A percentile compares a stretch with the other conserved stretches of the same genome.
phyloP scores from a whole-genome alignment of 53 echinoderm and acorn worm species.

The Temnopleurus reevesii region DNA sequence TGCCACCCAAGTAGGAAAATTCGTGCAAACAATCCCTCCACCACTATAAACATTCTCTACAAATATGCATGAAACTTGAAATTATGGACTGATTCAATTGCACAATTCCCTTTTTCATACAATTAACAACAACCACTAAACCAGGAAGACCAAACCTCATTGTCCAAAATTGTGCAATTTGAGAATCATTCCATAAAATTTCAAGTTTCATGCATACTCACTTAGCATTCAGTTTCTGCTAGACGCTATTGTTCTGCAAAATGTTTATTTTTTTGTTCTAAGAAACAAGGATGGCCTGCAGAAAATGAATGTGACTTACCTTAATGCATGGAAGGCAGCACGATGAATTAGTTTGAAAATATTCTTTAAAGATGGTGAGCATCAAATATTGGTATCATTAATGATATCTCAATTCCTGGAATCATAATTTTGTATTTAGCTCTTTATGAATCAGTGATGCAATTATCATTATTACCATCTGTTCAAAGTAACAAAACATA shows the following conservation, averaged over 20 bases:
- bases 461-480: no score
- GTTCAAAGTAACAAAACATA: no score
- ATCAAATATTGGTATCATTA: no score
- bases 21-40: not conserved
- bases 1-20: not conserved
- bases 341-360: not conserved
- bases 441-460: no score
- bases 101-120: not conserved
- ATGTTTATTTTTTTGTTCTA: not conserved
- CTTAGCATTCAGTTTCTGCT: not conserved
- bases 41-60: not conserved
- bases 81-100: not conserved
- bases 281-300: not conserved
- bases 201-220: slow-evolving; percentile 2
- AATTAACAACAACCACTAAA: not conserved
- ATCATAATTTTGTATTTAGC: no score
- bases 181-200: not conserved
- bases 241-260: not conserved
- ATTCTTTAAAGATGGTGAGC: no score
- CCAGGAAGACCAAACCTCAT: not conserved
- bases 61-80: not conserved
- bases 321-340: not conserved
- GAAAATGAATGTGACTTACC: slow-evolving; percentile 6
- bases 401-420: no score
- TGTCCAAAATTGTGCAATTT: not conserved